phyloP scores from a whole-genome alignment of 2,113 vertebrate species.

The Petrocephalus microphthalmus region DNA sequence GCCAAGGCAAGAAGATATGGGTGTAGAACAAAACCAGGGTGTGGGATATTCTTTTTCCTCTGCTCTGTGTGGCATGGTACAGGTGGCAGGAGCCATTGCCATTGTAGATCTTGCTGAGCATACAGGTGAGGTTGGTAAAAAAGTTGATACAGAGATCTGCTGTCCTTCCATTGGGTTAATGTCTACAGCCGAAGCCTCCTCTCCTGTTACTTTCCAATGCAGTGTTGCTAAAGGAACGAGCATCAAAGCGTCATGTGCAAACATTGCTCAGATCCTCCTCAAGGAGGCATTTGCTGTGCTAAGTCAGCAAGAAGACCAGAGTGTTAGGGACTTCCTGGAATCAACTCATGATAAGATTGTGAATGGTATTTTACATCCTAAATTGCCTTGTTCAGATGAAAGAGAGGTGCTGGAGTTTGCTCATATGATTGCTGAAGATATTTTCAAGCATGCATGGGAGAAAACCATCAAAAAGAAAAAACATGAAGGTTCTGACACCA shows the following conservation, averaged over 20 bases:
- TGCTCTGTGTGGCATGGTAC: slow-evolving; percentile 80
- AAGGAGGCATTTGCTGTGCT: slow-evolving; percentile 72
- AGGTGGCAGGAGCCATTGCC: slow-evolving; percentile 80
- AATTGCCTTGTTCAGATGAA: slow-evolving; percentile 55
- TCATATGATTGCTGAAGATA: slow-evolving; percentile 74
- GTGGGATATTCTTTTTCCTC: slow-evolving; percentile 74
- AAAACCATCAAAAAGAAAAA: slow-evolving; percentile 70
- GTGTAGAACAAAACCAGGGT: slow-evolving; percentile 34
- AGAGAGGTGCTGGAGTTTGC: slow-evolving; percentile 69
- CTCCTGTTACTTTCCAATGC: slow-evolving; percentile 63
- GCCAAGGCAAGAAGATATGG: slow-evolving; percentile 49
- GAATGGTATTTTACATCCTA: slow-evolving; percentile 67
- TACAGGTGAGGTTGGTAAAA: neutral
- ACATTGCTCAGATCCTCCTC: slow-evolving; percentile 76
- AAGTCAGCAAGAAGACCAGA: slow-evolving; percentile 65
- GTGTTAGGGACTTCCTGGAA: slow-evolving; percentile 73
- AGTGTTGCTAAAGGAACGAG: slow-evolving; percentile 64
- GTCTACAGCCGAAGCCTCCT: slow-evolving; percentile 66
- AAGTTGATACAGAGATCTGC: slow-evolving; percentile 46
- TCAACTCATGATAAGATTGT: slow-evolving; percentile 72
- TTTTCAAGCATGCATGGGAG: slow-evolving; percentile 78
- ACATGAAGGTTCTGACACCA: slow-evolving; percentile 41
- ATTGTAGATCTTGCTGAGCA: slow-evolving; percentile 73
- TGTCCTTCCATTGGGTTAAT: slow-evolving; percentile 63
- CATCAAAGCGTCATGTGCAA: slow-evolving; percentile 67